Base-by-base conservation (phyloP, 2,797 vertebrate species). In the Hippoglossus hippoglossus region DNA sequence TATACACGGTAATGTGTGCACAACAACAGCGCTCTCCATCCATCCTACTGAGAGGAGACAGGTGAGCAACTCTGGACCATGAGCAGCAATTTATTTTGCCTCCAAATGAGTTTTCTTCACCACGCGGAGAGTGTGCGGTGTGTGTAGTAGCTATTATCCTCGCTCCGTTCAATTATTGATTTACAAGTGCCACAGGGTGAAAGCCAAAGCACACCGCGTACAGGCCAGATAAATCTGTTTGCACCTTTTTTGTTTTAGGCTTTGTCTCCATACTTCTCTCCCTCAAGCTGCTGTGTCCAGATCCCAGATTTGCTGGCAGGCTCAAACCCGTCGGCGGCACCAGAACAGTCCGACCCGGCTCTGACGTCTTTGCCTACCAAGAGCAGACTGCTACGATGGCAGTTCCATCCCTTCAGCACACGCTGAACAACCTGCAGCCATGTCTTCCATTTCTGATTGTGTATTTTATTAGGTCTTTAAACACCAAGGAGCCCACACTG, bases 161-260 rank as follows among this genome's bases (percentile, higher is more conserved):
- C 79, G 81, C 78, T 92, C 85, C 89, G 87, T 90, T 92, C 87
- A 91, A 91, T 92, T 92, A 93, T 92, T 90, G 90, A 93, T 91
- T 85, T 75, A 79, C 18, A 63, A 91, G 83, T 79, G 81, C 88
- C 89, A 88, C 81, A 56, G 85, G 87, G 88, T 83, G 79, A 79
- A 87, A 80, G 73, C 84, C 77, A 75, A 64, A 83, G 75, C 80
- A 76, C 59, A 75, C 76, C 77, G 72, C 54, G 54, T 65, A 78
- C 81, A 84, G 66, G 64, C 73, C 85, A 87, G 90, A 92, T 88
- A 92, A 92, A 93, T 90, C 83, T 86, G 87, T 90, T 89, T 82
- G 79, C 79, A 81, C 80, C 86, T 81, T 83, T 31, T 84, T 87
- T 85, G 82, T 31, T 36, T 36, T 11, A 62, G 67, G 57, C 78